Percentiles rank a stretch among this genome's conserved stretches.
These are phyloP conservation scores for Miltochrista miniata DNA, from an alignment of 2,888 invertebrate species.

Conservation along the genomic window DNA sequence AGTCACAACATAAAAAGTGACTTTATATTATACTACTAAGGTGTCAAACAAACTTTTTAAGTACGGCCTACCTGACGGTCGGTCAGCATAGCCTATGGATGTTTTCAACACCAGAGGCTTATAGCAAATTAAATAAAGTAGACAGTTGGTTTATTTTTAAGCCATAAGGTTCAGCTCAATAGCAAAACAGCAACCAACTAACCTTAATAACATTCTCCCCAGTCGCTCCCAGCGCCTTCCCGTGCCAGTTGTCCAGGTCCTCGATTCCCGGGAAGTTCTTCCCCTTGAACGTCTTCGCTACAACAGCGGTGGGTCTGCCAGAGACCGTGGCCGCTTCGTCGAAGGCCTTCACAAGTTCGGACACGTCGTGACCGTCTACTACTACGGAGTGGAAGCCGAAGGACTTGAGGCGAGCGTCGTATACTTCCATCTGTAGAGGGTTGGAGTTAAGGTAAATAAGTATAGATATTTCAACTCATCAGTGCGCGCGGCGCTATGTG, in stretches of 20 bases:
- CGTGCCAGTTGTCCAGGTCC: constrained; percentile 98
- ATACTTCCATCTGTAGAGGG: constrained; percentile 85
- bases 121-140: neutral
- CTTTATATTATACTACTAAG: too few species aligned
- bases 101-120: too few species aligned
- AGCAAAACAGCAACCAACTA: constrained; percentile 6
- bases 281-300: constrained; percentile 99
- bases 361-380: constrained; percentile 98
- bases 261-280: constrained; percentile 95
- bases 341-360: constrained; percentile 94
- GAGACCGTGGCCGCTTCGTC: constrained; percentile 89
- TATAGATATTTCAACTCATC: too few species aligned
- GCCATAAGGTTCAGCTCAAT: too few species aligned
- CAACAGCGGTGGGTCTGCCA: constrained; percentile 94
- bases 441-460: too few species aligned
- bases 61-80: neutral
- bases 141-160: neutral
- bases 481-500: too few species aligned
- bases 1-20: too few species aligned
- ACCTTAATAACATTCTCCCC: constrained; percentile 87
- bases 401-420: constrained; percentile 92
- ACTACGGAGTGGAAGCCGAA: constrained; percentile 96
- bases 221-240: constrained; percentile 95
- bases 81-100: too few species aligned
- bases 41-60: too few species aligned